Evolutionary conservation across 1,140 invertebrate species (phyloP), one percentile per base, ranked within the genome.

Genomic region (Oryzaephilus surinamensis): DNA sequence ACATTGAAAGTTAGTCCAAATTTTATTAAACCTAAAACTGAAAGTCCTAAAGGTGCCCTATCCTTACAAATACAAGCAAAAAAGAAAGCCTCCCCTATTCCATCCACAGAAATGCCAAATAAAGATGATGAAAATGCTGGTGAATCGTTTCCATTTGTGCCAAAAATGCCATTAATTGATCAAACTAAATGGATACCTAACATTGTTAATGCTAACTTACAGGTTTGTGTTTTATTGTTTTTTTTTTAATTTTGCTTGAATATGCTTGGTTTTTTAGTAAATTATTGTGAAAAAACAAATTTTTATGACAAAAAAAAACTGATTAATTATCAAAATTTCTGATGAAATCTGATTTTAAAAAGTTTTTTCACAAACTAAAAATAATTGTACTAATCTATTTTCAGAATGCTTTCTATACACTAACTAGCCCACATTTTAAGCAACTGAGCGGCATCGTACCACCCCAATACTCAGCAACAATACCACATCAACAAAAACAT

Each of bases 331-430:
- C 15, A 6, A 12, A 2, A 28, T 6, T 6, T 8, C 12, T 32
- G 13, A 32, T 18, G 16, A 16, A 4, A 28, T 6, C 15, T 23
- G 14, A 6, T 20, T 34, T 23, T 23, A 17, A 17, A 12, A 19
- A 10, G n/a, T 34, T 12, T 5, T 5, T 4, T 6, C 12, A 34
- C 4, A 10, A 19, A 19, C 26, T 13, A 32, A n/a, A 30, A 43
- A 36, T 11, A 19, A 3, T 24, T 33, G 8, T 5, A 20, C 8
- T 20, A 8, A 5, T 5, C 4, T 5, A 5, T 24, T 62, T 62
- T 33, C 58, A 62, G 60, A 61, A 62, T 34, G 58, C 57, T 43
- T 62, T 62, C 59, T 62, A 62, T 40, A 62, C 60, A 52, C 49
- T 62, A 60, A 60, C 60, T 40, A 52, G 57, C 14, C 57, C 58